Conservation (phyloP, 2,113 vertebrate species). For the Micromys minutus region DNA sequence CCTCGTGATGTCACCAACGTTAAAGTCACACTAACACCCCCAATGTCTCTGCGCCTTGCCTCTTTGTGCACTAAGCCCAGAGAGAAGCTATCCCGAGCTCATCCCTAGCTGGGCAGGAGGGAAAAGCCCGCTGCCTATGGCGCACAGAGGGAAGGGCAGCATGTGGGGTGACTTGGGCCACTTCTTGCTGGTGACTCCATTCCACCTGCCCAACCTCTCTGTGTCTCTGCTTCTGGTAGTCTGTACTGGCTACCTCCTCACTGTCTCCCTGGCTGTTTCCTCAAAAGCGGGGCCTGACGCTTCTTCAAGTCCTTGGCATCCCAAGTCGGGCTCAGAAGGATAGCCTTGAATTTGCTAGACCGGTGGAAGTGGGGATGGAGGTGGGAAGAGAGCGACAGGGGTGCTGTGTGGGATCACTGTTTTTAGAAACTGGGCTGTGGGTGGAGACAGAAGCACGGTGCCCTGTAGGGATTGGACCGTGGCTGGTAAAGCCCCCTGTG, state of each 20-base stretch:
- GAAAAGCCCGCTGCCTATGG: neutral
- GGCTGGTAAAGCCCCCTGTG: neutral
- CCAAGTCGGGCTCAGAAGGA: neutral
- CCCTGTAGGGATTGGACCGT: neutral
- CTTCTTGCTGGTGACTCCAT: neutral
- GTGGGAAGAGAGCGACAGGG: too few relatives aligned
- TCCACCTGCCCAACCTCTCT: neutral
- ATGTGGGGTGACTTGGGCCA: neutral
- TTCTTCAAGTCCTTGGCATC: neutral
- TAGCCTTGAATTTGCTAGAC: neutral
- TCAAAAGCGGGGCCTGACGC: neutral
- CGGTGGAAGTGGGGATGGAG: neutral
- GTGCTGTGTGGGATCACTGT: neutral
- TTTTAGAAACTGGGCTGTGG: neutral
- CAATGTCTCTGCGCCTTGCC: neutral
- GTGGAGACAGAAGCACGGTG: neutral
- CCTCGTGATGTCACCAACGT: neutral
- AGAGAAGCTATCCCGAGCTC: neutral
- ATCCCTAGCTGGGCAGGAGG: neutral
- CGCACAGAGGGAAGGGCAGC: neutral
- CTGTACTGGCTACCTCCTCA: neutral
- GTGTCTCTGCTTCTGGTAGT: neutral
- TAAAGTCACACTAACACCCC: neutral
- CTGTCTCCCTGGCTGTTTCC: neutral
- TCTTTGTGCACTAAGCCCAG: neutral